Conservation (phyloP, 2,797 vertebrate genomes). For the Microhierax caerulescens region DNA sequence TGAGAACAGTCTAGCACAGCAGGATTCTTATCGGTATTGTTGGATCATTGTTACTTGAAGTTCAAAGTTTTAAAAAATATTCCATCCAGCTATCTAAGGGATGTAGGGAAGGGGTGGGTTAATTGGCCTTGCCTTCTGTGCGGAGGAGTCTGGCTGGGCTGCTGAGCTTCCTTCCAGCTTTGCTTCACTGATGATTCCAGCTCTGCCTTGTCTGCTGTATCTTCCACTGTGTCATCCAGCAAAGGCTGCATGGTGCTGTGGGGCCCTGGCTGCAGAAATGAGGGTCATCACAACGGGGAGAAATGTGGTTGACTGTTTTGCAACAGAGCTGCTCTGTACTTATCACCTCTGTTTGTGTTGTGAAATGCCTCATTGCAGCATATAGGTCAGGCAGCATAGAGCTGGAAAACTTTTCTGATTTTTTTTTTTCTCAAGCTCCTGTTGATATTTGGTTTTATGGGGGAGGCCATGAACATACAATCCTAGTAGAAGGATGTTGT, state of each 20-base stretch:
- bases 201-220: background rate
- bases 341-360: too few relatives aligned
- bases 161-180: background rate
- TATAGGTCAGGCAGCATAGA: rapidly evolving
- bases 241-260: background rate
- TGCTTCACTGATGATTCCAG: background rate
- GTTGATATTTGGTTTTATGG: background rate
- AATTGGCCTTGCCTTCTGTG: background rate
- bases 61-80: background rate
- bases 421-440: background rate
- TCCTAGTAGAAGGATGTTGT: background rate
- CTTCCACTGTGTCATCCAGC: background rate
- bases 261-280: background rate
- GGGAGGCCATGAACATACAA: background rate
- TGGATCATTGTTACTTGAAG: background rate
- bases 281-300: background rate
- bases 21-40: background rate
- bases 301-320: background rate
- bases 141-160: background rate
- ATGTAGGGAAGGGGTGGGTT: background rate
- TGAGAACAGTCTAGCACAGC: background rate
- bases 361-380: background rate
- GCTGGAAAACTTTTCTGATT: background rate
- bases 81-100: background rate
- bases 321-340: background rate